Conservation (phyloP, 2,113 vertebrate species). For the Pseudopodoces humilis region DNA sequence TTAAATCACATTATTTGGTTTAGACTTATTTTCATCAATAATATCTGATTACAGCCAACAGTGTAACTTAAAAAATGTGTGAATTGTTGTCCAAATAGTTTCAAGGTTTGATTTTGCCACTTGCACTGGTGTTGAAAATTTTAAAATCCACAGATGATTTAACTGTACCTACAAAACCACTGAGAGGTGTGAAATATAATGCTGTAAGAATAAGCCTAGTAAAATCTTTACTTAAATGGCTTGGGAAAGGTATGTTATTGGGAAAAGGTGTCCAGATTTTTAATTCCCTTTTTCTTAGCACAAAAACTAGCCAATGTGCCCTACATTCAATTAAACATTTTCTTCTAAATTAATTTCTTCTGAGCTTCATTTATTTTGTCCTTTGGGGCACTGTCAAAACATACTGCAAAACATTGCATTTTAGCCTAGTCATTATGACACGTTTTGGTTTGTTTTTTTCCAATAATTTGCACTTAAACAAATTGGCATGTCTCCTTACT, state of each 20-base stretch:
- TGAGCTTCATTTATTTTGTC: background rate
- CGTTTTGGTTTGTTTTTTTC: too few relatives aligned
- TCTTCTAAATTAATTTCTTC: background rate
- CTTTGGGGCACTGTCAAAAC: background rate
- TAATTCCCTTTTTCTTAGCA: background rate
- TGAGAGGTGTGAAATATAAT: background rate
- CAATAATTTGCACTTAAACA: background rate
- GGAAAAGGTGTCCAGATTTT: background rate
- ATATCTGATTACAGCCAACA: background rate
- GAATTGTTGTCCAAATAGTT: background rate
- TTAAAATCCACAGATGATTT: background rate
- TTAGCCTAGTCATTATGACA: background rate
- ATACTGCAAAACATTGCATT: background rate
- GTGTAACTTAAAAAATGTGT: background rate
- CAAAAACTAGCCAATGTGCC: background rate
- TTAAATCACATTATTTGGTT: background rate
- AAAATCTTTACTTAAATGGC: background rate
- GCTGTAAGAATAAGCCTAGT: background rate
- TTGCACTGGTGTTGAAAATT: background rate
- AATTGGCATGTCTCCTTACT: background rate
- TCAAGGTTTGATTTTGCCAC: background rate
- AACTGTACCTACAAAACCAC: background rate
- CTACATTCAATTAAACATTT: background rate
- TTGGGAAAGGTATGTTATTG: background rate
- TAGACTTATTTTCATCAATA: background rate